Base-by-base conservation (phyloP, 1,140 invertebrate genomes). In the Drosophila kurseongensis region DNA sequence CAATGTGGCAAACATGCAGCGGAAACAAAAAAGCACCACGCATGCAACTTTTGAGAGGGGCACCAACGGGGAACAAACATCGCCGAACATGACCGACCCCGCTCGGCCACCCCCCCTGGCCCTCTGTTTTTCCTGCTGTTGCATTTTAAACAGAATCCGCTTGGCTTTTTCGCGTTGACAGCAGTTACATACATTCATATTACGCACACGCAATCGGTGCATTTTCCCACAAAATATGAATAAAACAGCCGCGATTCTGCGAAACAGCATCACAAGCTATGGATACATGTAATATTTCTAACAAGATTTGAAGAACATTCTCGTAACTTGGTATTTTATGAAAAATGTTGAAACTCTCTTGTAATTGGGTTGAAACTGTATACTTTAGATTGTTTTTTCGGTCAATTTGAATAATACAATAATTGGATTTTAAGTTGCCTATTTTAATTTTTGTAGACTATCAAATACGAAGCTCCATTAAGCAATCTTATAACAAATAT, bases 141-240 rank as follows among this genome's bases (percentile, higher is more conserved):
- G 82, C 82, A 85, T 86, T 85, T 85, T 81, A 85, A 85, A 60
- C 78, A 85, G 77, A 52, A 9, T 32, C 38, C 29, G 57, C 44
- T 77, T 72, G 56, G 73, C 73, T 74, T 85, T 75, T 72, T 62
- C 61, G 83, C 83, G 78, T 68, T 86, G 82, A 88, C 82, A 86
- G 82, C 83, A 72, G 78, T 75, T 68, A 62, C 75, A 81, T 61
- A 67, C 60, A 62, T 42, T 62, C 69, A 78, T 62, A 86, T 82
- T 78, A 68, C 75, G 74, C 73, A 59, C 54, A 76, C 60, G 68
- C 69, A 73, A 61, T 77, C 72, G 56, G 10, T 57, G 56, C 16
- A 14, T 42, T 4, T 14, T 23, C 32, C 66, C 51, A 58, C 38
- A 40, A 71, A 69, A 69, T 68, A 69, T 69, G 67, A 55, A 56